phyloP scores from a whole-genome alignment of 2,113 vertebrate genomes.

The Oreotrochilus melanogaster region DNA sequence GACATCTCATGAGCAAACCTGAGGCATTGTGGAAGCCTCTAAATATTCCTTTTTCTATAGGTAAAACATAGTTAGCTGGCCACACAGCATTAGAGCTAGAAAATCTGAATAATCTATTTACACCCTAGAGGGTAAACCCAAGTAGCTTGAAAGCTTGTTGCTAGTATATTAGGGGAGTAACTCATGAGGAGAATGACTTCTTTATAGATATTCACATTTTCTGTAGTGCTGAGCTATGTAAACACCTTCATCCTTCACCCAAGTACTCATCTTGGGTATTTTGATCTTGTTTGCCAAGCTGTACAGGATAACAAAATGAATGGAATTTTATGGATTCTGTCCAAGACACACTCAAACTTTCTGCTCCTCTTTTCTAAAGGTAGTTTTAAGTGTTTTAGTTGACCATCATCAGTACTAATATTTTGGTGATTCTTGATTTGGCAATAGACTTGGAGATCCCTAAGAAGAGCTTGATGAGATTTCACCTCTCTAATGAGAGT shows the following conservation, averaged over 20 bases:
- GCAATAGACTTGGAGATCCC: background rate
- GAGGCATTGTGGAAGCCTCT: background rate
- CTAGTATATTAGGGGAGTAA: background rate
- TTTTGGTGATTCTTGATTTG: slow-evolving; percentile 14
- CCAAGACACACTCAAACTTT: background rate
- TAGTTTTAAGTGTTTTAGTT: background rate
- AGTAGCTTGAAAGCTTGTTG: background rate
- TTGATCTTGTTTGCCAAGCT: background rate
- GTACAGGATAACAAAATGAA: background rate
- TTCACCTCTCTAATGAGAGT: slow-evolving; percentile 21
- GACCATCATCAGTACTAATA: background rate
- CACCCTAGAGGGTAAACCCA: background rate
- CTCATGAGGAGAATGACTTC: background rate
- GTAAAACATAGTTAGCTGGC: background rate
- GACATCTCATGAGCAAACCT: background rate
- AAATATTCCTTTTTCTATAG: background rate
- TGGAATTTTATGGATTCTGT: background rate
- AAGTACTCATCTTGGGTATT: background rate
- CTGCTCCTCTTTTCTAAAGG: background rate
- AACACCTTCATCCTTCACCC: background rate
- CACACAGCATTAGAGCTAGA: background rate
- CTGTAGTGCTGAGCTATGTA: background rate
- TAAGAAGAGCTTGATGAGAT: background rate
- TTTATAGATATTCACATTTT: background rate
- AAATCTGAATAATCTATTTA: background rate